Evolutionary conservation across 2,888 invertebrate species (phyloP).

Genomic region (Chelonus formosanus): DNA sequence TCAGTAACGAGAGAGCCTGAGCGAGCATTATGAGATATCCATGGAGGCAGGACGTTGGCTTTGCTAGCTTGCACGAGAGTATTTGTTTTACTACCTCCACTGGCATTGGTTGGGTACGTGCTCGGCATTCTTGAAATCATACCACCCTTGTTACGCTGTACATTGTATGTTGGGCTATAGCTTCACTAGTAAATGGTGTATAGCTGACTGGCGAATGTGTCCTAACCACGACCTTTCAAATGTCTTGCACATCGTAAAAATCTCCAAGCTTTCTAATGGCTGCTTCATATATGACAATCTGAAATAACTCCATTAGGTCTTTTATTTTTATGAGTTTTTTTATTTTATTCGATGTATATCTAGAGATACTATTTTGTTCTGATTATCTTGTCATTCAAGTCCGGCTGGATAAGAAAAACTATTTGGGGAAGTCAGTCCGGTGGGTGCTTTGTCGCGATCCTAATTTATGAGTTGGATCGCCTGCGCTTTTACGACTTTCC

Average conservation of each 20-base stretch:
- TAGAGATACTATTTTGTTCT: background rate
- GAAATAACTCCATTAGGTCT: slow-evolving; percentile 42
- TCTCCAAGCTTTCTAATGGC: slow-evolving; percentile 58
- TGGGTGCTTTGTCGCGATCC: slow-evolving; percentile 61
- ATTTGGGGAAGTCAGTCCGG: slow-evolving; percentile 47
- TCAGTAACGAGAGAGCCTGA: slow-evolving; percentile 48
- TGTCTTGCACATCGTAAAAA: slow-evolving; percentile 41
- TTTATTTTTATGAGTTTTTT: no score
- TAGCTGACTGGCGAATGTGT: slow-evolving; percentile 9
- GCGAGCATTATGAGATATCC: slow-evolving; percentile 6
- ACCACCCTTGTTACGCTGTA: slow-evolving; percentile 57
- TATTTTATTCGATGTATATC: no score
- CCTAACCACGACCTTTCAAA: slow-evolving; percentile 25
- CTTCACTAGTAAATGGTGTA: background rate
- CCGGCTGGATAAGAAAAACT: slow-evolving; percentile 9
- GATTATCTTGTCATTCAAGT: slow-evolving; percentile 1
- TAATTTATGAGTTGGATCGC: slow-evolving; percentile 63
- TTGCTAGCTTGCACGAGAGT: slow-evolving; percentile 38
- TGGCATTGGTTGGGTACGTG: slow-evolving; percentile 65
- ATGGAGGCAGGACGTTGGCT: no score
- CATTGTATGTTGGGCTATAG: slow-evolving; percentile 5
- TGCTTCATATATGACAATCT: slow-evolving; percentile 37
- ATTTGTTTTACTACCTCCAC: slow-evolving; percentile 65
- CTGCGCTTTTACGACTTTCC: slow-evolving; percentile 63
- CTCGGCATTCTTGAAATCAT: slow-evolving; percentile 63